Conservation (phyloP, 2,113 vertebrate species). For the Orientallactaga bullata region DNA sequence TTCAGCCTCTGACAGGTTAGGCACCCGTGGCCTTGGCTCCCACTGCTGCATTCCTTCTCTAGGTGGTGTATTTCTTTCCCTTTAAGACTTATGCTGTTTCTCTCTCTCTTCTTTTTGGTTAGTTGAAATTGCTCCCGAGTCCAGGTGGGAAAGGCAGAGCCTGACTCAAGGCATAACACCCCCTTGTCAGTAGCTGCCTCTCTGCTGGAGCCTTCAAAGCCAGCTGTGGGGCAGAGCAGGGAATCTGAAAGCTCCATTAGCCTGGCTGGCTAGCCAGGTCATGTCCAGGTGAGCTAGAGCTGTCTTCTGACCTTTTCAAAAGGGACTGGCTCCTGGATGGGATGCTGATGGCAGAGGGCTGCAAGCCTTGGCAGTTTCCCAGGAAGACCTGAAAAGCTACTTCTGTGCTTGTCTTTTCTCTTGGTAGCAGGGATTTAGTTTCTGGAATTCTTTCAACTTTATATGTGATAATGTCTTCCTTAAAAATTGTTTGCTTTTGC, state of each 20-base stretch:
- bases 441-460: conserved; percentile 59
- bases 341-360: not conserved
- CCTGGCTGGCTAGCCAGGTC: not conserved
- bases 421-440: conserved; percentile 51
- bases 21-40: conserved; percentile 62
- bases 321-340: not conserved
- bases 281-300: not conserved
- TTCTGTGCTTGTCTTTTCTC: conserved; percentile 20
- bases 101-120: not conserved
- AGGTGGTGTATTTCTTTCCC: conserved; percentile 50
- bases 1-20: conserved; percentile 24
- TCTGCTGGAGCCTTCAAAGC: conserved; percentile 12
- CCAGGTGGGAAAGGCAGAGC: conserved; percentile 76
- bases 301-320: not conserved
- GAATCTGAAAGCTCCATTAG: not conserved
- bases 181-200: conserved; percentile 52
- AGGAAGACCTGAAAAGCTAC: conserved; percentile 43
- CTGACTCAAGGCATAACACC: conserved; percentile 36
- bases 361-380: conserved; percentile 25
- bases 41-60: conserved; percentile 73
- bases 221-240: not conserved
- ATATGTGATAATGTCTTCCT: conserved; percentile 45
- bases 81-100: conserved; percentile 42
- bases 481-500: conserved; percentile 27
- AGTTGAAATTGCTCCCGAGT: conserved; percentile 71